Conservation (phyloP, 2,113 vertebrate species). For the Cricetomys ansorgei region DNA sequence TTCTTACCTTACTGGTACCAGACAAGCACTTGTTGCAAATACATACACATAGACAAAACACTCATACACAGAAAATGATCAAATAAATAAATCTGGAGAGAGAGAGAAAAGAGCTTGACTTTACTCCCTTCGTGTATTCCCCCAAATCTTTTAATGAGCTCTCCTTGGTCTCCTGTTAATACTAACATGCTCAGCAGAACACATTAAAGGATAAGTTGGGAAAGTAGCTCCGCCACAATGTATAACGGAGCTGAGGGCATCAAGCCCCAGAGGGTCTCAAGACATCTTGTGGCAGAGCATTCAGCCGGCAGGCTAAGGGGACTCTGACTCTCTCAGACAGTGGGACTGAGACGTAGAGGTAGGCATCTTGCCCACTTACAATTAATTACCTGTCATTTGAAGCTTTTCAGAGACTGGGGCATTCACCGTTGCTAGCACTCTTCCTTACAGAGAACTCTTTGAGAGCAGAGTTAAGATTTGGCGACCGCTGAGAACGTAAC, state of each 20-base stretch:
- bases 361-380: neutral
- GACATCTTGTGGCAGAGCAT: neutral
- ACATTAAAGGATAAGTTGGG: neutral
- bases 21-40: neutral
- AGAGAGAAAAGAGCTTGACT: neutral
- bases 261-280: neutral
- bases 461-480: neutral
- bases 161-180: neutral
- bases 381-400: conserved; percentile 22
- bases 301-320: neutral
- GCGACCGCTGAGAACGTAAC: neutral
- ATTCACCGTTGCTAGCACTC: neutral
- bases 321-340: neutral
- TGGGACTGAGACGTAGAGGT: conserved; percentile 10
- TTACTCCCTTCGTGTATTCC: conserved; percentile 12
- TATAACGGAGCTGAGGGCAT: neutral
- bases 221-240: neutral
- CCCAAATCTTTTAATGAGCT: conserved; percentile 36
- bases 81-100: neutral
- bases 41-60: neutral
- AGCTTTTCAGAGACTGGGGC: neutral
- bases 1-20: neutral
- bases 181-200: neutral
- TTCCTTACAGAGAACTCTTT: neutral
- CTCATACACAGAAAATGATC: neutral